Conservation (phyloP, 2,113 vertebrate species). For the Carassius gibelio region DNA sequence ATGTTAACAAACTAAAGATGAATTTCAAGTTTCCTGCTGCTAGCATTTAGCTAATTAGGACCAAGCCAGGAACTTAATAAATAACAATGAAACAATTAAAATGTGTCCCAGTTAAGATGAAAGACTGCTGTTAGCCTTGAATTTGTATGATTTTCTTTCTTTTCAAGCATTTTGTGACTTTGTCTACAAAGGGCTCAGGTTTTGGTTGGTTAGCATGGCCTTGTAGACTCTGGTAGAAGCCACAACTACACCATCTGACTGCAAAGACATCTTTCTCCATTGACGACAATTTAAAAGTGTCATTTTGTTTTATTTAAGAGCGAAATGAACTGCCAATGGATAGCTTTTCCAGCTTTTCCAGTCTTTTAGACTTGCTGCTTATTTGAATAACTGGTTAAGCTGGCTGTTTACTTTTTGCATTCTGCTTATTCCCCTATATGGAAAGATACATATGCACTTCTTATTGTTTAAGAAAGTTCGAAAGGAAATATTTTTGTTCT, state of each 20-base stretch:
- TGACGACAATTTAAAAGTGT: background rate
- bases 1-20: constrained; percentile 50
- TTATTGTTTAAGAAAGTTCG: constrained; percentile 1
- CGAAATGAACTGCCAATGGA: no score
- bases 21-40: constrained; percentile 59
- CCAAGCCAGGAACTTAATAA: constrained; percentile 37
- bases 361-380: background rate
- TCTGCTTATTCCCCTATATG: background rate
- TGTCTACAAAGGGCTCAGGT: background rate
- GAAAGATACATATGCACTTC: background rate
- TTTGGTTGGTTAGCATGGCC: background rate
- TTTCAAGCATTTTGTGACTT: constrained; percentile 40
- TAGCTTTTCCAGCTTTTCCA: background rate
- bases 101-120: constrained; percentile 67
- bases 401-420: background rate
- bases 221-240: background rate
- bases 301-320: background rate
- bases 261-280: background rate
- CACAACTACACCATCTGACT: background rate
- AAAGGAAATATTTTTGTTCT: background rate
- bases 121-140: constrained; percentile 63
- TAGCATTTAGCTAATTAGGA: constrained; percentile 57
- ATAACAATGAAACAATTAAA: constrained; percentile 56
- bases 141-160: constrained; percentile 54
- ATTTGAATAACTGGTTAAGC: background rate